Percentiles rank a stretch among this genome's conserved stretches.
These are phyloP conservation scores for Tetropium fuscum DNA, from an alignment of 2,888 invertebrate genomes.

Conservation along the genomic window DNA sequence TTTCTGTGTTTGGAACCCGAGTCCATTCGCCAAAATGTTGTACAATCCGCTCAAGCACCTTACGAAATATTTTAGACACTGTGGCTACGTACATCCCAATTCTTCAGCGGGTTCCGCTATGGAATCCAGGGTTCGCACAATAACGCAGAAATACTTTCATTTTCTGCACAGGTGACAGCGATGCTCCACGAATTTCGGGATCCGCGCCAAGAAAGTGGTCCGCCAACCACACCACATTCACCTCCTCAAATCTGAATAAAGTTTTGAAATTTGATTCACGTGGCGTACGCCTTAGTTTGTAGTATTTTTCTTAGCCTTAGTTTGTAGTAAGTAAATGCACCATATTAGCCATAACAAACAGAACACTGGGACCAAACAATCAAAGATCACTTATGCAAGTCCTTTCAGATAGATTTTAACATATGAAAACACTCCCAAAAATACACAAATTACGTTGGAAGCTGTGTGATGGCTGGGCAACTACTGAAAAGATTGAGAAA, in stretches of 20 bases:
- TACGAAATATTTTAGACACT: not conserved
- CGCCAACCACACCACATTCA: constrained; percentile 33
- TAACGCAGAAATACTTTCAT: not conserved
- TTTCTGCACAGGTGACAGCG: constrained; percentile 27
- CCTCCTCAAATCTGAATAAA: constrained; percentile 34
- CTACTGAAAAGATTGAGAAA: constrained; percentile 7
- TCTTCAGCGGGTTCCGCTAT: constrained; percentile 1
- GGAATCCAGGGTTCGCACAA: constrained; percentile 3
- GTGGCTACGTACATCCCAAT: constrained; percentile 1
- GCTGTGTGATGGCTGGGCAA: not conserved
- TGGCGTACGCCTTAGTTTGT: constrained; percentile 3
- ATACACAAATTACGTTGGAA: not conserved
- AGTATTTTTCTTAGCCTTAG: not conserved
- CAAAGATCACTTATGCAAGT: not conserved
- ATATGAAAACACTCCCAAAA: not conserved
- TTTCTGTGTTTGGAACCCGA: constrained; percentile 28
- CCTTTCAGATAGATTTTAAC: not conserved
- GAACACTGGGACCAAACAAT: not conserved
- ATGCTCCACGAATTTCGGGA: constrained; percentile 29
- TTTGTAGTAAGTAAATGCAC: constrained; percentile 3
- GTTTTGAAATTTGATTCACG: constrained; percentile 31
- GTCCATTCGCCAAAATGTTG: constrained; percentile 24
- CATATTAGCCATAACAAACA: constrained; percentile 1
- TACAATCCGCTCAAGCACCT: constrained; percentile 6
- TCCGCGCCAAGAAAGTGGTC: constrained; percentile 29